Conservation (phyloP, 2,113 vertebrate species). For the Cavia porcellus region DNA sequence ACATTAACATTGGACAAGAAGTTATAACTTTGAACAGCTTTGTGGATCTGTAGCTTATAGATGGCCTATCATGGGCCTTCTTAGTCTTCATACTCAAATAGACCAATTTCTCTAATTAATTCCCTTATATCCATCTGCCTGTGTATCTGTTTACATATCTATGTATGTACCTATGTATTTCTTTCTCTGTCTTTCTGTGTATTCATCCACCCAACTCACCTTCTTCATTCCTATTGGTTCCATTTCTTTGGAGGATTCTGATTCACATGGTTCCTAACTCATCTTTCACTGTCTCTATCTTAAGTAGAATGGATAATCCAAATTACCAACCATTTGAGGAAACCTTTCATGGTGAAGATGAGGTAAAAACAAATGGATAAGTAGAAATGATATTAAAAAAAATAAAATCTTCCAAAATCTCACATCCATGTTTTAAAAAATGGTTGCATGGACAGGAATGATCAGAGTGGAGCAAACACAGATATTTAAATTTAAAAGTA, state of each 20-base stretch:
- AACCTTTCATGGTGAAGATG: background rate
- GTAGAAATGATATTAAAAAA: background rate
- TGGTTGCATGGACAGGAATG: background rate
- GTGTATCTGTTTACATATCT: background rate
- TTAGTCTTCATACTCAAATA: background rate
- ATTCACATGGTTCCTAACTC: background rate
- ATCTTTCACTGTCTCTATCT: background rate
- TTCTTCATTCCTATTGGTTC: background rate
- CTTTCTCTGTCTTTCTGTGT: background rate
- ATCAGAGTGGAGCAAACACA: accelerated
- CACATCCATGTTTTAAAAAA: background rate
- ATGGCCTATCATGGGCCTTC: background rate
- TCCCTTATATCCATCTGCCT: background rate
- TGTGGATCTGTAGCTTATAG: background rate
- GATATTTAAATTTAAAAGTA: background rate
- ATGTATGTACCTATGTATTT: background rate
- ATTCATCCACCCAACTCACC: background rate
- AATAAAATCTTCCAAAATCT: background rate
- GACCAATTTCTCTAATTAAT: background rate
- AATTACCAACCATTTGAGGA: background rate
- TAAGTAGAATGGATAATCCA: background rate
- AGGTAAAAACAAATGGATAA: background rate
- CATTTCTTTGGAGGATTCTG: background rate
- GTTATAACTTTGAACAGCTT: background rate
- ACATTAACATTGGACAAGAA: background rate